Evolutionary conservation across 2,888 invertebrate species (phyloP), one percentile per base, ranked within the genome.

Genomic region (Deilephila elpenor): DNA sequence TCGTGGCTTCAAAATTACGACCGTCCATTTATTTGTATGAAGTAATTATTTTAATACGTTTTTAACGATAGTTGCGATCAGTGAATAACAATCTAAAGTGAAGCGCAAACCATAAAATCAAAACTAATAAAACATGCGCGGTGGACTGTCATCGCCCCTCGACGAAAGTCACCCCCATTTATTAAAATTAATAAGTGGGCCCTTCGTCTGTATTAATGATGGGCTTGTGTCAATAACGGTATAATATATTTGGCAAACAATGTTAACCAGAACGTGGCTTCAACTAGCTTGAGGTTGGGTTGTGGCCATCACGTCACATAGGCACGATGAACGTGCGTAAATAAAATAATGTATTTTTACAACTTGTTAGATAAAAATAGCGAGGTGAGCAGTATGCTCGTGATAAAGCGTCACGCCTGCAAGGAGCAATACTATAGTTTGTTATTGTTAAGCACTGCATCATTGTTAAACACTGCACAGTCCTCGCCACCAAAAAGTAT

Each of bases 121-220:
- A 88, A 90, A 90, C 91, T 89, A 89, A 91, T 91, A 91, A 91
- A 93, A 90, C 90, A 91, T 89, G 88, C 88, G 82, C 79, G 76
- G 81, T 83, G 80, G 78, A 82, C 86, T 88, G 90, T 90, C 88
- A 87, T 86, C 88, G 81, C 88, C 90, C 91, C 92, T 88, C 87
- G 83, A 81, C 76, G 78, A 83, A 80, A 88, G 88, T 90, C 92
- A 90, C 93, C 93, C 67, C 93, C 88, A 91, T 91, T 93, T 94
- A 94, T 94, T 93, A 94, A 94, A 93, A 93, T 94, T 94, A 94
- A 94, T 94, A 94, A 94, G 91, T 90, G 91, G 88, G 92, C 90
- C 91, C 92, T 91, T 88, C 89, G 88, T 87, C 88, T 90, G 90
- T 89, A 93, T 93, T 94, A 94, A 94, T 93, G 93, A 93, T 91